A percentile compares a stretch with the other conserved stretches of the same genome.
Conservation (phyloP, 2,888 invertebrate genomes). For the Pelosia muscerda region DNA sequence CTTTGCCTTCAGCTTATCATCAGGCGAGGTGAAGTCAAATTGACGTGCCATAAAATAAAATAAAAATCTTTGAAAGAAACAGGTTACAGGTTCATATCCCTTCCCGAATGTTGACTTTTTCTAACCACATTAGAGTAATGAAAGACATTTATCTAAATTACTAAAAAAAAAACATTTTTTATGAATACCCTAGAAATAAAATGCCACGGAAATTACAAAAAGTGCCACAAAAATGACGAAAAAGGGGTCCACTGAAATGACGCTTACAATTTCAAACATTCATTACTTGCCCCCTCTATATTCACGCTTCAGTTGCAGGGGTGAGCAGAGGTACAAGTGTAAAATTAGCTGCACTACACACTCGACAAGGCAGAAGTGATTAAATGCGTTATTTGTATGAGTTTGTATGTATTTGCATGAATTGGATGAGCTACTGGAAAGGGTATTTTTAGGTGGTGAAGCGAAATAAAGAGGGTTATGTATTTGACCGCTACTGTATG, state of each 20-base stretch:
- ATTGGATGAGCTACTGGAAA: background rate
- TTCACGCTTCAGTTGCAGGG: slow-evolving; percentile 39
- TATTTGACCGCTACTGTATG: background rate
- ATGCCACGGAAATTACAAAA: background rate
- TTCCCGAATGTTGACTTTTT: too few species aligned
- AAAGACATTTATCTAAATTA: too few species aligned
- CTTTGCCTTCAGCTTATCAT: too few species aligned
- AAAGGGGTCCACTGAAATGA: slow-evolving; percentile 2
- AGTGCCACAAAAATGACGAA: background rate
- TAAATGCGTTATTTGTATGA: slow-evolving; percentile 27
- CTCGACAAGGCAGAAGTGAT: slow-evolving; percentile 31
- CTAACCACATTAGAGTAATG: too few species aligned
- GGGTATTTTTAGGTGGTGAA: background rate
- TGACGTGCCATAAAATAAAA: too few species aligned
- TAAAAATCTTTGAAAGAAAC: too few species aligned
- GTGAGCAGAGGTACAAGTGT: slow-evolving; percentile 31
- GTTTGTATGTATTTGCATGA: slow-evolving; percentile 15
- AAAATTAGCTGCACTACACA: slow-evolving; percentile 36
- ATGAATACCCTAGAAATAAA: background rate
- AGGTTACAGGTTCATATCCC: too few species aligned
- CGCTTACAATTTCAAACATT: slow-evolving; percentile 14
- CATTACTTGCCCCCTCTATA: slow-evolving; percentile 25
- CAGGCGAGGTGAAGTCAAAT: too few species aligned
- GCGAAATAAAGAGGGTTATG: background rate
- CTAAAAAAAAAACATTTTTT: background rate